phyloP scores from a whole-genome alignment of 2,113 vertebrate genomes.

The Ictalurus punctatus region DNA sequence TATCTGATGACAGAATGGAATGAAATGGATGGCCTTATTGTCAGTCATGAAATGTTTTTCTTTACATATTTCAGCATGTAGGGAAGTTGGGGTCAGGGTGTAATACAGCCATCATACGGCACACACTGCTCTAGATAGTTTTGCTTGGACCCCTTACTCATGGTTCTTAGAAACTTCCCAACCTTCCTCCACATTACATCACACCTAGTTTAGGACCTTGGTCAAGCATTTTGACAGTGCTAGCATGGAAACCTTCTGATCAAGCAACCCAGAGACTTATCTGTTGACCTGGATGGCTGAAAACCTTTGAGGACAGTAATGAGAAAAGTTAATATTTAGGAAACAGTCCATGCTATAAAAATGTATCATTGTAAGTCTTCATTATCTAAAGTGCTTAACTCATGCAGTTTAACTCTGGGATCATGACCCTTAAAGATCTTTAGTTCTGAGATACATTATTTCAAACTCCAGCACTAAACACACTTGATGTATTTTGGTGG shows the following conservation, averaged over 20 bases:
- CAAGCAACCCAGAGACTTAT: not conserved
- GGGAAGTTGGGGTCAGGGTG: not conserved
- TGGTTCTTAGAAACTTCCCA: not conserved
- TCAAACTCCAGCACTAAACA: not conserved
- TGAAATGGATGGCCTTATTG: not conserved
- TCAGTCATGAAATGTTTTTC: not conserved
- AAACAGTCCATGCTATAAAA: not conserved
- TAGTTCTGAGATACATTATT: not conserved
- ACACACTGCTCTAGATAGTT: not conserved
- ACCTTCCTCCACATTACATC: not conserved
- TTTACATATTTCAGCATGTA: constrained; percentile 9
- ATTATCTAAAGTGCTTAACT: not conserved
- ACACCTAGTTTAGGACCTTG: not conserved
- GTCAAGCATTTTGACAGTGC: no score
- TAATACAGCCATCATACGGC: not conserved
- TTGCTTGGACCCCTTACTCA: not conserved
- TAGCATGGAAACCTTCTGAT: not conserved
- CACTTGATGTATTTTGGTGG: constrained; percentile 1
- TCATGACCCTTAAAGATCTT: not conserved
- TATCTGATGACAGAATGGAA: not conserved
- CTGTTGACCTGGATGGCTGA: not conserved
- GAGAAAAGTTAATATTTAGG: not conserved
- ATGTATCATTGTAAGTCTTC: not conserved
- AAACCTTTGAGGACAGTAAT: not conserved
- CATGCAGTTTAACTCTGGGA: not conserved